Evolutionary conservation across 2,888 invertebrate species (phyloP).

Genomic region (Operophtera brumata): DNA sequence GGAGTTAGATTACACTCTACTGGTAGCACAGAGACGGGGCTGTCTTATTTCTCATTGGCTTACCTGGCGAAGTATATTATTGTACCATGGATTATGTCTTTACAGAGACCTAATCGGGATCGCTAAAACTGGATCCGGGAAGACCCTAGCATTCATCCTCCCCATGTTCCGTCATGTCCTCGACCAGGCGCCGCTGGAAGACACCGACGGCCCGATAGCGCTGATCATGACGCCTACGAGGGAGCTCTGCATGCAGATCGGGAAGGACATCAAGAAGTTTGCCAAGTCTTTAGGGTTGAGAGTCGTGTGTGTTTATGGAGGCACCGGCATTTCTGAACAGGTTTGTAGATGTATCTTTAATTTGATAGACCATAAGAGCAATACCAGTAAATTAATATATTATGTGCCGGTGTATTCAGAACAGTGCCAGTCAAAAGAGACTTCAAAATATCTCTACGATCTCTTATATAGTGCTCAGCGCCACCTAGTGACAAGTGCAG

Average conservation of each 20-base stretch:
- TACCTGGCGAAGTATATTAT: no score
- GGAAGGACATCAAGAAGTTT: conserved; percentile 97
- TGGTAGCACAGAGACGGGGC: no score
- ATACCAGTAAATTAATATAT: no score
- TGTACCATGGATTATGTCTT: neutral
- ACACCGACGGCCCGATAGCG: conserved; percentile 98
- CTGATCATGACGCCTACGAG: conserved; percentile 99
- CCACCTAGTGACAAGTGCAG: no score
- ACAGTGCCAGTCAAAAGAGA: no score
- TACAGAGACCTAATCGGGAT: conserved; percentile 95
- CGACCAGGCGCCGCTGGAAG: conserved; percentile 96
- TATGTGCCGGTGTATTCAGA: no score
- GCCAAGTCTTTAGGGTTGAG: conserved; percentile 92
- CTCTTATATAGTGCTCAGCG: no score
- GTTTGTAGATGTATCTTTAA: conserved; percentile 37
- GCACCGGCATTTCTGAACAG: conserved; percentile 97
- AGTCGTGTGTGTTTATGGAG: conserved; percentile 98
- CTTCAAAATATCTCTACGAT: no score
- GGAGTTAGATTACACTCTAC: no score
- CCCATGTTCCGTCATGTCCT: conserved; percentile 98
- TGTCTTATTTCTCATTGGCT: no score
- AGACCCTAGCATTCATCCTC: conserved; percentile 97
- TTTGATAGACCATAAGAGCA: no score
- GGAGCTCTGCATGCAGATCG: conserved; percentile 99
- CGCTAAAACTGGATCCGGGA: conserved; percentile 99